A percentile compares a stretch with the other conserved stretches of the same genome.
These are phyloP conservation scores for Ormyrus nitidulus DNA, from an alignment of 2,888 invertebrate genomes.

Conservation along the genomic window DNA sequence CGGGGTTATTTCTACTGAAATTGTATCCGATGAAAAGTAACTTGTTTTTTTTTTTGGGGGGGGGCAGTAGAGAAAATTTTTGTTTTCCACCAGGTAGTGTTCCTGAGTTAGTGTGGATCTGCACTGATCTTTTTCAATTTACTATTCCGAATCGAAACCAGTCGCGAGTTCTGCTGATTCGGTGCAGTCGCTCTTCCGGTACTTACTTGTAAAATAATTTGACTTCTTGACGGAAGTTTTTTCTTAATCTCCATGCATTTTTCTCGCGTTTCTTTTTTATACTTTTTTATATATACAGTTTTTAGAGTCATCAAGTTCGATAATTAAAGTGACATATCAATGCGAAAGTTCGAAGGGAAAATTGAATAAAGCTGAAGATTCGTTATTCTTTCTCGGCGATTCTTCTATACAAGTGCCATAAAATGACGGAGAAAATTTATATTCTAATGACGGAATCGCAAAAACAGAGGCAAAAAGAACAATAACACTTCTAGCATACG, in stretches of 20 bases:
- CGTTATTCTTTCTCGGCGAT: slow-evolving; percentile 29
- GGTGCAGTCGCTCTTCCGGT: slow-evolving; percentile 32
- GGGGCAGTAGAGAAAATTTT: not conserved
- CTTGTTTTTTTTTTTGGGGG: too few species aligned
- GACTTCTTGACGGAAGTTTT: not conserved
- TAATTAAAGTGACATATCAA: not conserved
- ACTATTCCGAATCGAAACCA: too few species aligned
- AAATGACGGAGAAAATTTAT: slow-evolving; percentile 2
- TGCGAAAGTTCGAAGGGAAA: slow-evolving; percentile 4
- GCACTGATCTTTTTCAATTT: too few species aligned
- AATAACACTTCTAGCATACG: slow-evolving; percentile 34
- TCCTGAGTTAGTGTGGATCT: slow-evolving; percentile 11
- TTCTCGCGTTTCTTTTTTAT: too few species aligned
- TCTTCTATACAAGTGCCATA: slow-evolving; percentile 50
- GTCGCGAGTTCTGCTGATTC: not conserved
- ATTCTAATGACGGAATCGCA: slow-evolving; percentile 10
- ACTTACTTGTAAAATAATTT: slow-evolving; percentile 48
- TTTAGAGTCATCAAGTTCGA: too few species aligned
- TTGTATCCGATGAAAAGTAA: too few species aligned
- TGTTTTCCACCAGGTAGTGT: not conserved
- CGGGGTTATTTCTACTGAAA: too few species aligned
- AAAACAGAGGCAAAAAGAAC: slow-evolving; percentile 29
- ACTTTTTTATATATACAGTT: too few species aligned
- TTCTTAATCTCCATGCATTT: too few species aligned
- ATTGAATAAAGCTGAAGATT: slow-evolving; percentile 12